Evolutionary conservation across 2,113 vertebrate species (phyloP).

Genomic region (Otus sunia): DNA sequence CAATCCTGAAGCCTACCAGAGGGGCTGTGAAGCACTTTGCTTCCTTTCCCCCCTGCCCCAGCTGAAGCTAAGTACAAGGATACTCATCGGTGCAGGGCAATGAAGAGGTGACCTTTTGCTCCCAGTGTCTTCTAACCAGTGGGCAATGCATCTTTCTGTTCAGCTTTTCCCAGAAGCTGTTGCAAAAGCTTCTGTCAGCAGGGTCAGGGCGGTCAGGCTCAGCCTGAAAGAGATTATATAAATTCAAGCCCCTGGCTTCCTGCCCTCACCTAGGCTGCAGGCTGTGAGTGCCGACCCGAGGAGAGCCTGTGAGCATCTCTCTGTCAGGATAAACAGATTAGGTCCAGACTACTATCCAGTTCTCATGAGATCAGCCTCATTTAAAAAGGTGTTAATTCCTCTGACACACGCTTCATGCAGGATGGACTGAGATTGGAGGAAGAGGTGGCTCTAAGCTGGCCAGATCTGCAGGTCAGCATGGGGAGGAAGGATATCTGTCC

Average conservation of each 20-base stretch:
- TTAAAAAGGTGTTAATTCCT: conserved; percentile 50
- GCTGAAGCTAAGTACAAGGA: background rate
- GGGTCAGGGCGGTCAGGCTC: conserved; percentile 12
- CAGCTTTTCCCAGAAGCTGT: conserved; percentile 2
- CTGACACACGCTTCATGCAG: background rate
- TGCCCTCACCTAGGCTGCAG: background rate
- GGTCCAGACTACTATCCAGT: conserved; percentile 48
- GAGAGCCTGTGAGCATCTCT: background rate
- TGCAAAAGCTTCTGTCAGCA: conserved; percentile 36
- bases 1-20: background rate
- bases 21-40: background rate
- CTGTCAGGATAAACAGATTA: conserved; percentile 68
- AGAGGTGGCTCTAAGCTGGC: background rate
- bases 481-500: background rate
- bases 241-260: background rate
- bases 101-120: background rate
- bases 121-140: background rate
- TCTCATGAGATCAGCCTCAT: conserved; percentile 69
- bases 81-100: background rate
- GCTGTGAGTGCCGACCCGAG: rapidly evolving
- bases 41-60: background rate
- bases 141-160: background rate
- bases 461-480: conserved; percentile 49
- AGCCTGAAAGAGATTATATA: conserved; percentile 3
- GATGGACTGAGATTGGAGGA: background rate